phyloP scores from a whole-genome alignment of 2,797 vertebrate species.

The Microchirus variegatus region DNA sequence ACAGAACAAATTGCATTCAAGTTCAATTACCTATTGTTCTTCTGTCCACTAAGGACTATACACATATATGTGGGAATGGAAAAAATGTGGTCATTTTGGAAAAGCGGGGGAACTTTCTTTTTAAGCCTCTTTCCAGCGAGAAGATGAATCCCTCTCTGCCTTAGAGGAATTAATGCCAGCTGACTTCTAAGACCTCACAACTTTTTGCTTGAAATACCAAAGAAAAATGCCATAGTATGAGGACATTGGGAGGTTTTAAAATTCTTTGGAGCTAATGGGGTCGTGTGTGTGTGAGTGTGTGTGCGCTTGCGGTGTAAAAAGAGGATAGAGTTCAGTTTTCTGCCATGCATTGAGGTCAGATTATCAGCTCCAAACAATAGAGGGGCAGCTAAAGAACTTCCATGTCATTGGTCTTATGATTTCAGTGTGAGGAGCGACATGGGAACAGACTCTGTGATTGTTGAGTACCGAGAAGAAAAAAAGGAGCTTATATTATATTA shows the following conservation, averaged over 20 bases:
- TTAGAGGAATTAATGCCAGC: conserved; percentile 78
- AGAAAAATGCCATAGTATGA: conserved; percentile 71
- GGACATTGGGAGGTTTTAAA: conserved; percentile 71
- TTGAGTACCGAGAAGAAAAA: no score
- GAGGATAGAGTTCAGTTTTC: conserved; percentile 57
- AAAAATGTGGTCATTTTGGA: conserved; percentile 49
- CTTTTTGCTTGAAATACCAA: conserved; percentile 79
- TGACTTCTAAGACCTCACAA: conserved; percentile 79
- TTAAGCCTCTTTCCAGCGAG: conserved; percentile 73
- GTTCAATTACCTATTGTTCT: conserved; percentile 37
- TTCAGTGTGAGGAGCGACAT: background rate
- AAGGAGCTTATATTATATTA: background rate
- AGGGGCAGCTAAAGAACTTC: conserved; percentile 30
- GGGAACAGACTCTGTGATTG: background rate
- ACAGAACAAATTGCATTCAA: conserved; percentile 16
- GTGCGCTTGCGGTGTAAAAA: conserved; percentile 39
- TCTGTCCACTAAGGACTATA: conserved; percentile 24
- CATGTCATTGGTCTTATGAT: conserved; percentile 16
- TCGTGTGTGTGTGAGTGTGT: conserved; percentile 25
- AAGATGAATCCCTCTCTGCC: conserved; percentile 61
- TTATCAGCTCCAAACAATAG: conserved; percentile 53
- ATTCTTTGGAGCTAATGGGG: conserved; percentile 69
- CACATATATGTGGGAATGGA: conserved; percentile 28
- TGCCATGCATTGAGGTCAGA: conserved; percentile 54
- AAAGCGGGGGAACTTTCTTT: conserved; percentile 55